phyloP scores from a whole-genome alignment of 2,797 vertebrate genomes.

The Tauraco hartlaubi region DNA sequence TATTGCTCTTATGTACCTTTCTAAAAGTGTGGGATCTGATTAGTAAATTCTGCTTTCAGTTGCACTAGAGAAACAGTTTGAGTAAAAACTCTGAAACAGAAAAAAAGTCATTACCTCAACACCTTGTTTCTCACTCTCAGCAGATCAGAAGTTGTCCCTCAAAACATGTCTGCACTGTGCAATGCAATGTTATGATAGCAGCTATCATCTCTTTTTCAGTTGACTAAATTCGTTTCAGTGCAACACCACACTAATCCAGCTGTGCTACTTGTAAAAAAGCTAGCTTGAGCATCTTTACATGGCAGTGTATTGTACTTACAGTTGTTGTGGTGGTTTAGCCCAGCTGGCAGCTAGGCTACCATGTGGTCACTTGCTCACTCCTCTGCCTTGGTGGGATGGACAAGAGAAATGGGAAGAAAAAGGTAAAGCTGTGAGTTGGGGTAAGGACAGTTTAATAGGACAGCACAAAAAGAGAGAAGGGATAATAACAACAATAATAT shows the following conservation, averaged over 20 bases:
- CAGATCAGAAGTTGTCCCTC: background rate
- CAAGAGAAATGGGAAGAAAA: too few relatives aligned
- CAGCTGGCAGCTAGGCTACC: too few relatives aligned
- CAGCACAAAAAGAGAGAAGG: too few relatives aligned
- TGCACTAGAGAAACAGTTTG: background rate
- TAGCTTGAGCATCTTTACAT: background rate
- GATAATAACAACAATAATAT: too few relatives aligned
- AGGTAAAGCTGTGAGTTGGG: too few relatives aligned
- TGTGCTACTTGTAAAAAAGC: background rate
- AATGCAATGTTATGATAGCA: background rate
- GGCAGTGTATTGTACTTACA: background rate
- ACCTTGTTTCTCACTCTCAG: background rate
- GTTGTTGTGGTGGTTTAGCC: background rate
- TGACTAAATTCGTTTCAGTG: background rate
- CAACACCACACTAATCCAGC: background rate
- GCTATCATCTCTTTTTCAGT: background rate
- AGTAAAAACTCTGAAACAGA: background rate
- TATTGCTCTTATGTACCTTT: background rate
- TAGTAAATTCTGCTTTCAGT: background rate
- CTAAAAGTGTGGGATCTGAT: background rate
- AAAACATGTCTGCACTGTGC: background rate
- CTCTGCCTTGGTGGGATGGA: too few relatives aligned
- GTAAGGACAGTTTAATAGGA: too few relatives aligned
- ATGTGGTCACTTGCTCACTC: too few relatives aligned
- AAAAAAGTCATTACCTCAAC: background rate